Base-by-base conservation (phyloP, 2,113 vertebrate genomes). In the Rhinichthys klamathensis region DNA sequence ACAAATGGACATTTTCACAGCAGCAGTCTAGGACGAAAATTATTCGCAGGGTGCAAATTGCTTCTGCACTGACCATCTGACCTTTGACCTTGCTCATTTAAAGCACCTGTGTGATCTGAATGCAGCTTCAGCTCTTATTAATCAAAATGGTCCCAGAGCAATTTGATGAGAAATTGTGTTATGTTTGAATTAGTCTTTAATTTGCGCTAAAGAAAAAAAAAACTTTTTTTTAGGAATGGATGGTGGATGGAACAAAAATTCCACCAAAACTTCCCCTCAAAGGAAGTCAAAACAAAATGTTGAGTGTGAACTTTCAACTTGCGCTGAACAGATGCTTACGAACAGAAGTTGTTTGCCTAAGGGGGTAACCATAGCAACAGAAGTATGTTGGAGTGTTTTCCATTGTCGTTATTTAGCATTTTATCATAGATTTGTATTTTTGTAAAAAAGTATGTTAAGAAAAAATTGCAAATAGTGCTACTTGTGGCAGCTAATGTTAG, bases 1-100 rank as follows among this genome's bases (percentile, higher is more conserved):
- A 89, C 91, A 90, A 92, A 92, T 92, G 88, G 89, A 83, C 87
- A 35, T 84, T 88, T 89, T 92, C 88, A 87, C 78, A 89, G 84
- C 80, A 74, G 86, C 72, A 72, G 82, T 67, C 85, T 80, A 30
- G 30, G 38, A 87, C 84, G 85, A 87, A 88, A 87, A 88, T 87
- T 80, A 88, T 79, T 87, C 60, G n/a, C 15, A 61, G 75, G 69
- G 88, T 88, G 80, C 44, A 87, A 83, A 90, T 86, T 88, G 86
- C 78, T 80, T 60, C 73, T 54, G 61, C 86, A 30, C 78, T 84
- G 84, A 84, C 81, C 86, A 83, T 84, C 58, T 86, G 82, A 87
- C 58, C 78, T 80, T 79, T 87, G 87, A 90, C 70, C 84, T 32
- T 32, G 63, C 67, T 32, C 75, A 78, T 88, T 88, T 88, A 73